These are phyloP conservation scores for Calameuta pallipes DNA, from an alignment of 2,888 invertebrate genomes.

Conservation along the genomic window DNA sequence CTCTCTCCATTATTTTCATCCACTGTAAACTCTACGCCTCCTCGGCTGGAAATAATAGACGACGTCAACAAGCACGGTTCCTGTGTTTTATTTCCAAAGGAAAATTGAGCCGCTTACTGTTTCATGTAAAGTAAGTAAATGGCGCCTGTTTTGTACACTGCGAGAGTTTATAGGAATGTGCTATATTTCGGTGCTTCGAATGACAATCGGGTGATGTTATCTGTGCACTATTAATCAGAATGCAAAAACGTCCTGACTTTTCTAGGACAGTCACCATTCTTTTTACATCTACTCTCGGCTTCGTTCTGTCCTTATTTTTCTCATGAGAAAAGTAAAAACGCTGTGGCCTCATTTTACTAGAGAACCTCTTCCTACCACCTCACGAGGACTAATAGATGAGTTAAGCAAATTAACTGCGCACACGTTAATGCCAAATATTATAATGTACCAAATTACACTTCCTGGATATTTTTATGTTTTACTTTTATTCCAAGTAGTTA, in stretches of 20 bases:
- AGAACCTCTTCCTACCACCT: not conserved
- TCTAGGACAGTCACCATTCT: constrained; percentile 23
- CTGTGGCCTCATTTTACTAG: not conserved
- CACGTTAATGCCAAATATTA: not conserved
- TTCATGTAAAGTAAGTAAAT: not conserved
- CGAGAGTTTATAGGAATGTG: not conserved
- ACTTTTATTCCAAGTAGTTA: not conserved
- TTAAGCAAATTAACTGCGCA: not conserved
- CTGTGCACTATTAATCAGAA: constrained; percentile 29
- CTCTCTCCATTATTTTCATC: too few species aligned
- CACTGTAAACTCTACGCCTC: too few species aligned
- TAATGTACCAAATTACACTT: not conserved
- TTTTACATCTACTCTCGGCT: constrained; percentile 26
- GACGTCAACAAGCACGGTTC: not conserved
- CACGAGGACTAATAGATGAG: not conserved
- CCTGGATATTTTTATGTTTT: not conserved
- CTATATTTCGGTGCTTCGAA: not conserved
- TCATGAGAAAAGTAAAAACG: not conserved
- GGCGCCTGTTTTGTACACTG: not conserved
- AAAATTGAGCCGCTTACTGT: not conserved
- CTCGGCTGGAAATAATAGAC: too few species aligned
- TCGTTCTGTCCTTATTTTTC: constrained; percentile 11
- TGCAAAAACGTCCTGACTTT: constrained; percentile 30
- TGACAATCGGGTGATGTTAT: constrained; percentile 29
- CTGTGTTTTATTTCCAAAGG: not conserved